A percentile compares a stretch with the other conserved stretches of the same genome.
These are phyloP conservation scores for Lottia gigantea DNA, from an alignment of 2,888 invertebrate genomes.

Conservation along the genomic window DNA sequence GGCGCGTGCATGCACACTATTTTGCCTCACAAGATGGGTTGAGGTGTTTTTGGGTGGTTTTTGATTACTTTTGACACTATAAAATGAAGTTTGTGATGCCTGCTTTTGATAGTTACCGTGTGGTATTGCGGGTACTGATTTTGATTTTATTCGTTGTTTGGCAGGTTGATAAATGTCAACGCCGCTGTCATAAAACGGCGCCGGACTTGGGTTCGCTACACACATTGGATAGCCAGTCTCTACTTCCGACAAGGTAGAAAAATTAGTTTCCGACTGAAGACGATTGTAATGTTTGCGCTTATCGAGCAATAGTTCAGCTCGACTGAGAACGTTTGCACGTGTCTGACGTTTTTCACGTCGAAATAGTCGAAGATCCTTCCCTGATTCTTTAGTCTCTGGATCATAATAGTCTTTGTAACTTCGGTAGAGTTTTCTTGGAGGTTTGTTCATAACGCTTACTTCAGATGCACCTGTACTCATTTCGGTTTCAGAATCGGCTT, in stretches of 20 bases:
- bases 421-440: background rate
- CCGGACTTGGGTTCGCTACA: background rate
- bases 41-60: background rate
- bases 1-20: background rate
- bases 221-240: background rate
- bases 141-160: background rate
- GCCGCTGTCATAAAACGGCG: background rate
- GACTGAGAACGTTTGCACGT: background rate
- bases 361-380: background rate
- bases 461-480: background rate
- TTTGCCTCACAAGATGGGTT: background rate
- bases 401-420: conserved; percentile 4
- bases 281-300: background rate
- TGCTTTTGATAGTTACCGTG: background rate
- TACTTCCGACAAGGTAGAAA: background rate
- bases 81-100: background rate
- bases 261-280: background rate
- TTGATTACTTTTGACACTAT: background rate
- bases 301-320: background rate
- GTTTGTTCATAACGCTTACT: background rate
- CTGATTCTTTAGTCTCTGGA: background rate
- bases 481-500: conserved; percentile 7
- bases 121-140: background rate
- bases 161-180: background rate
- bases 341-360: background rate